Evolutionary conservation across 1,140 invertebrate species (phyloP), one percentile per base, ranked within the genome.

Genomic region (Archivesica marissinica): DNA sequence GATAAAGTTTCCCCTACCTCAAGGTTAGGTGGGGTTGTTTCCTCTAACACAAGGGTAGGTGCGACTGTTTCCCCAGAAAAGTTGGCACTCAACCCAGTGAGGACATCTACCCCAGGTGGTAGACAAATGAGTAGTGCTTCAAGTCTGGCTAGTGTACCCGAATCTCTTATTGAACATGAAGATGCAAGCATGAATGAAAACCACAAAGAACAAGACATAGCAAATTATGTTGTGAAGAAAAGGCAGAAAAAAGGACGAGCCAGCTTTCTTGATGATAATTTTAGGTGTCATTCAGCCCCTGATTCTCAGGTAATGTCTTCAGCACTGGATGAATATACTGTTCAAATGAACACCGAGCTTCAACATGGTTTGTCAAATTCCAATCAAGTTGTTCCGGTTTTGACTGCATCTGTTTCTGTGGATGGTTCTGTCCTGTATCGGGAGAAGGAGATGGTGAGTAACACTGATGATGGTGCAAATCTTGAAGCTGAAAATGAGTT

Each of bases 121-220:
- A 76, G 88, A 44, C 89, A 91, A 39, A 79, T 91, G 47, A 77
- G 87, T 20, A 92, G 92, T 86, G 88, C 86, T 56, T 87, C 88
- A 25, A 91, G 89, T 74, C 79, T 93, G 61, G 90, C 91, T n/a
- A 93, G 89, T 89, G 92, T 93, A 28, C 92, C 92, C 41, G 92
- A 93, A 79, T 88, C 88, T 59, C 74, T 89, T 20, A 56, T 77
- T 61, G 92, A 93, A 77, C 82, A 87, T 38, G 77, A 59, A n/a
- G 91, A 92, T 30, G 38, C 74, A n/a, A 33, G 15, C 13, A 41
- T 50, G 11, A 72, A 50, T 35, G 64, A 61, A 56, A 83, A 38
- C 25, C 75, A 76, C 64, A 85, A 70, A 54, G 80, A 74, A 35
- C 75, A 85, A 28, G 54, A 70, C 74, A 13, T 54, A 81, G 52